Base-by-base conservation (phyloP, 2,797 vertebrate genomes). In the Phrynocephalus guinanensis region DNA sequence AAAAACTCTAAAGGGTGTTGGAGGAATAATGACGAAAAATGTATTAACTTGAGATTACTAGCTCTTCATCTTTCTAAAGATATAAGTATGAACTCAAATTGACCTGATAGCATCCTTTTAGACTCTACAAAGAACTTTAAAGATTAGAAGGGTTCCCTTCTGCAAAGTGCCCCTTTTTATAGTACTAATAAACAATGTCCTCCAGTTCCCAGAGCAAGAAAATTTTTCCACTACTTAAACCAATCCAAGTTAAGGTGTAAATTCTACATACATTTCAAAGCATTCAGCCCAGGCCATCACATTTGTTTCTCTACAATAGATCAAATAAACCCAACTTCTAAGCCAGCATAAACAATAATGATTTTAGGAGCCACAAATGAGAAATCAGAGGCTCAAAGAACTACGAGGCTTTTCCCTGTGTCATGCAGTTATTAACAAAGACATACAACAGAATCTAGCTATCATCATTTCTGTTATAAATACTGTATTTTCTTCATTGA, bases 61-160 rank as follows among this genome's bases (percentile, higher is more conserved):
- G 88, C 78, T 77, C 63, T 50, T 71, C 70, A 18, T 60, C 11
- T 28, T 86, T 84, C 78, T 86, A 66, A 83, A 75, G 26, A 28
- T 83, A 20, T 71, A 85, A 68, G 89, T 72, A 86, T 44, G 71
- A 50, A 75, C n/a, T 76, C 75, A 87, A 77, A 44, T 3, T 33
- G 88, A 90, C 52, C 82, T 90, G 77, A 90, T 76, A 18, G 85
- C 38, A 5, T n/a, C 50, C 83, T 38, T 87, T 87, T 52, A 83
- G 73, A 73, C 72, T 83, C 78, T 86, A 90, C 48, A 84, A 89
- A 83, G 13, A 48, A 30, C 50, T 86, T 82, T 77, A 81, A 89
- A 92, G 91, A 91, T 18, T 16, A 80, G 90, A 92, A 71, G 6
- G 26, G 48, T 92, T 93, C 26, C 83, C 0, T 1, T 84, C 86